phyloP scores from a whole-genome alignment of 2,113 vertebrate species.

The Callochromis pleurospilus region DNA sequence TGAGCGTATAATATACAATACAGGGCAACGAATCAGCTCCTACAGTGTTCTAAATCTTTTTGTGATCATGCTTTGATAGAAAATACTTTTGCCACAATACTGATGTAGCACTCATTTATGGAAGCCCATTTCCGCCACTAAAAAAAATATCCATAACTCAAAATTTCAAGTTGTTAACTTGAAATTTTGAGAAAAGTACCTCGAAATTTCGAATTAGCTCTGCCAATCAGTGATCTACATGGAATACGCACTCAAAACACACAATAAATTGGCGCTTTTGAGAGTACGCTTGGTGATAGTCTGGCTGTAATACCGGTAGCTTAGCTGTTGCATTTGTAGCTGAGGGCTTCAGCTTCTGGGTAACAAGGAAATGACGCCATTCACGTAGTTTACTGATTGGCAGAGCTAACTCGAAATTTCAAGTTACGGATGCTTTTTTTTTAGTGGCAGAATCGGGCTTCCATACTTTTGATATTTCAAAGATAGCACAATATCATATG shows the following conservation, averaged over 20 bases:
- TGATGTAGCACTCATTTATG: background rate
- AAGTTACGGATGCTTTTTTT: background rate
- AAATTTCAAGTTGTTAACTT: background rate
- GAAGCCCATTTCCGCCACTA: accelerated
- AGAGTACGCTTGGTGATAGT: background rate
- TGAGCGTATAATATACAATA: background rate
- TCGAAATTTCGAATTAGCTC: background rate
- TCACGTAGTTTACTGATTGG: background rate
- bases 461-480: background rate
- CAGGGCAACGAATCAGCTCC: background rate
- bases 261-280: accelerated
- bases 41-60: background rate
- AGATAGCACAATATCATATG: background rate
- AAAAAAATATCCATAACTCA: background rate
- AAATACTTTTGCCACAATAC: background rate
- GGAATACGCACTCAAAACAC: background rate
- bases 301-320: background rate
- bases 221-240: background rate
- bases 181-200: background rate
- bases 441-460: background rate
- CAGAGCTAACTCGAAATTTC: background rate
- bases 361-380: background rate
- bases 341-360: background rate
- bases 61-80: background rate
- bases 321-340: background rate